Conservation (phyloP, 2,797 vertebrate genomes). For the Microchirus variegatus region DNA sequence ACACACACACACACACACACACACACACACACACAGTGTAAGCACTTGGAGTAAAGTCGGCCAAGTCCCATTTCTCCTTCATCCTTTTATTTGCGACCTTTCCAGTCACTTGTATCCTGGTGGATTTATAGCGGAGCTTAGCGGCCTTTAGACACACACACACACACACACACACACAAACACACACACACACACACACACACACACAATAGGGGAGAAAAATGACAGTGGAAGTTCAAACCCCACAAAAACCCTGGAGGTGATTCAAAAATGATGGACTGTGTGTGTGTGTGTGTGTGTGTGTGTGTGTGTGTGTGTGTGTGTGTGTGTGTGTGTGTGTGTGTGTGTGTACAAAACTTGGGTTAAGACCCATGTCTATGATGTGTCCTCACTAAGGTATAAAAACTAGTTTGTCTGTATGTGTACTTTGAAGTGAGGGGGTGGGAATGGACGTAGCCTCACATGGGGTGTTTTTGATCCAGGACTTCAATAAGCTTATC, state of each 20-base stretch:
- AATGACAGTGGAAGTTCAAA: background rate
- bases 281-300: background rate
- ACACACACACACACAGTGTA: slow-evolving; percentile 6
- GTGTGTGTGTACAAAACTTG: too few relatives aligned
- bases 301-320: background rate
- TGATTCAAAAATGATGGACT: background rate
- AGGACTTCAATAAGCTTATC: slow-evolving; percentile 36
- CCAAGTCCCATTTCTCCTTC: slow-evolving; percentile 6
- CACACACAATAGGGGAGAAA: background rate
- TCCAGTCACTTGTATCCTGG: slow-evolving; percentile 13
- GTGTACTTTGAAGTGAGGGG: slow-evolving; percentile 1
- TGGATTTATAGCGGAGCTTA: slow-evolving; percentile 26
- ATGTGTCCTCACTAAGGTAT: too few relatives aligned
- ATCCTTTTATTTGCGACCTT: slow-evolving; percentile 23
- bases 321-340: background rate
- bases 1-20: background rate
- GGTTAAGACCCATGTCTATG: too few relatives aligned
- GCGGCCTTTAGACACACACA: background rate
- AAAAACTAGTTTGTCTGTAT: background rate
- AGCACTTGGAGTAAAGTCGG: slow-evolving; percentile 4
- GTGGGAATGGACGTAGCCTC: slow-evolving; percentile 16
- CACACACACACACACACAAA: background rate
- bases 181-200: background rate
- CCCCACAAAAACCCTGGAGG: background rate
- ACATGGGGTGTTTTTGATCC: slow-evolving; percentile 38